Evolutionary conservation across 1,140 invertebrate genomes (phyloP), one percentile per base, ranked within the genome.

Genomic region (Drosophila chauvacae): DNA sequence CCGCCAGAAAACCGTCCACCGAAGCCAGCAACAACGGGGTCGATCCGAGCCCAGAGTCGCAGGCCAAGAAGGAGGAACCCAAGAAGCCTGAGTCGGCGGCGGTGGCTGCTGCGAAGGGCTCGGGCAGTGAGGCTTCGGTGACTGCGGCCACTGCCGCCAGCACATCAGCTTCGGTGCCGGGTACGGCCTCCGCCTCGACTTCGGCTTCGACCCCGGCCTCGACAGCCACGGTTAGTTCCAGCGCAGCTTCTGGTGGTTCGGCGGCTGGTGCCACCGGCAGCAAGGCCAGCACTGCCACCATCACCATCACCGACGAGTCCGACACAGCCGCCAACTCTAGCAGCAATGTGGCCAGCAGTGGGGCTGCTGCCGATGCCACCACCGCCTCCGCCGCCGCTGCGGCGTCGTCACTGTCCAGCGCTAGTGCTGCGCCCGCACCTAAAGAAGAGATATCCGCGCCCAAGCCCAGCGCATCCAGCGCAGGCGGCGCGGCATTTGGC

Each of bases 271-370:
- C 20, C 26, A 14, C 55, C 50, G 48, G 30, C 47, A 23, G 33
- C 14, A 60, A 59, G 50, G 20, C 44, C 47, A 50, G 61, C 66
- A 37, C 61, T 66, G 61, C 72, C 58, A 90, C 78, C n/a, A 90
- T 90, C 23, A 90, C 81, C 33, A 90, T 90, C 57, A 58, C 73
- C n/a, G 85, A 90, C 47, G 85, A 90, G 28, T 91, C 79, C 14
- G 82, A 90, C 56, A 80, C 87, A 9, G 80, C 83, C 33, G 87
- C 71, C 16, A 90, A 70, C 39, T 81, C 76, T 10, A 82, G 77
- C 65, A 88, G 74, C 61, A 84, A 83, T 69, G 44, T 77, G 51
- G 60, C 53, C 23, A 57, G 44, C 18, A 71, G 28, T 42, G 77
- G 42, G 23, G 11, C 20, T n/a, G 9, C 35, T 37, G 30, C 13